Conservation (phyloP, 2,113 vertebrate species). For the Megaleporinus macrocephalus region DNA sequence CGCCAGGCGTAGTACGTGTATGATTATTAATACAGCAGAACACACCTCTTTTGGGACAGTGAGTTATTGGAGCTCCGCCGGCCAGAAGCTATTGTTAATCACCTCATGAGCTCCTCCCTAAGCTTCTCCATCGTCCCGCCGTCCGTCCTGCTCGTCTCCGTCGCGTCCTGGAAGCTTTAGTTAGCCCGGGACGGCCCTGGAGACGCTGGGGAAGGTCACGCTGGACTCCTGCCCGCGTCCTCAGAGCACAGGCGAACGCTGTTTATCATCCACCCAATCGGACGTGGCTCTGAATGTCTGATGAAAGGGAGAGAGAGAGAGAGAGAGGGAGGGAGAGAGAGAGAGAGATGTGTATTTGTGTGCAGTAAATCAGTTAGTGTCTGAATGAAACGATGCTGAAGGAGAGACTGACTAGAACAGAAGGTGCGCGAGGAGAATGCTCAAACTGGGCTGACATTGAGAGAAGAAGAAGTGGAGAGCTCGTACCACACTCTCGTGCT, state of each 20-base stretch:
- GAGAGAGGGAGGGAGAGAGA: slow-evolving; percentile 10
- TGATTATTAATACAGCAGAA: not conserved
- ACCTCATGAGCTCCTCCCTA: not conserved
- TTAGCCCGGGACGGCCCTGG: not conserved
- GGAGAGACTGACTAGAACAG: slow-evolving; percentile 40
- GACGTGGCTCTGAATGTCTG: slow-evolving; percentile 52
- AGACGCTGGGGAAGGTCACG: slow-evolving; percentile 24
- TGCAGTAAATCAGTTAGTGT: slow-evolving; percentile 49
- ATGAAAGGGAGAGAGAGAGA: slow-evolving; percentile 28
- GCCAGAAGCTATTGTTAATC: not conserved
- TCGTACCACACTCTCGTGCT: not conserved
- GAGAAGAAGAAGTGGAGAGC: slow-evolving; percentile 30
- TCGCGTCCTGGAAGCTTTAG: slow-evolving; percentile 10
- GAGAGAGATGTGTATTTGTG: not conserved
- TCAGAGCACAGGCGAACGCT: slow-evolving; percentile 22
- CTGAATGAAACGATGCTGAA: slow-evolving; percentile 46
- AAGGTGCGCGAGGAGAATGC: slow-evolving; percentile 29
- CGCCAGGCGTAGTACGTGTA: too few relatives aligned
- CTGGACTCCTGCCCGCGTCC: slow-evolving; percentile 6
- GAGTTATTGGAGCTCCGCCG: not conserved
- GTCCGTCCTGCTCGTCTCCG: not conserved
- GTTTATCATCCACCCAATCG: slow-evolving; percentile 39
- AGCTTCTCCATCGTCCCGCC: not conserved
- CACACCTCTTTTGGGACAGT: not conserved
- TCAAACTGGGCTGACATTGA: slow-evolving; percentile 53